These are phyloP conservation scores for Brachyistius frenatus DNA, from an alignment of 2,113 vertebrate species.

Conservation along the genomic window DNA sequence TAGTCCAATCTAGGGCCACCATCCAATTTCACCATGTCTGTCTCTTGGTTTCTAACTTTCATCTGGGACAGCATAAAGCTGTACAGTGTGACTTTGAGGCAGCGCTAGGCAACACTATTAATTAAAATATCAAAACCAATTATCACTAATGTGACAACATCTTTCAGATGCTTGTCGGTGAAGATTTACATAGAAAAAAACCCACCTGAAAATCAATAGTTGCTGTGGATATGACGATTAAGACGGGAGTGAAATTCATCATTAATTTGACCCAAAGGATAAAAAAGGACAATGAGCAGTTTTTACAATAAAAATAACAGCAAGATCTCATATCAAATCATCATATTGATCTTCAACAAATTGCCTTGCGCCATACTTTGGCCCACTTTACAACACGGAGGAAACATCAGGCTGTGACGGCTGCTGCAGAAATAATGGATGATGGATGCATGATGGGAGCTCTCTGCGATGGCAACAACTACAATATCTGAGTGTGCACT, in stretches of 20 bases:
- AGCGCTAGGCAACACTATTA: no score
- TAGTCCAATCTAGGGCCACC: background rate
- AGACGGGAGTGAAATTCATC: background rate
- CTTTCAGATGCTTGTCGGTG: background rate
- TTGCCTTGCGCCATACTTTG: background rate
- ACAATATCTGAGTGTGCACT: constrained; percentile 33
- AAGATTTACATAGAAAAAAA: background rate
- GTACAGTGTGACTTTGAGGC: background rate
- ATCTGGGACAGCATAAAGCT: background rate
- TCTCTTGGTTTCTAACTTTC: background rate
- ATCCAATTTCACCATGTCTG: no score
- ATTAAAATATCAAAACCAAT: background rate
- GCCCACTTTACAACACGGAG: background rate
- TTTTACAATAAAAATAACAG: background rate
- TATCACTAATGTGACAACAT: background rate
- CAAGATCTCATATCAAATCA: background rate
- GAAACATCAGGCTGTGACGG: background rate
- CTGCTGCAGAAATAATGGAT: constrained; percentile 25
- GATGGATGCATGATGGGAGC: constrained; percentile 38
- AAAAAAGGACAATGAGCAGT: no score
- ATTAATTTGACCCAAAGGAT: background rate
- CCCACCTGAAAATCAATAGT: background rate
- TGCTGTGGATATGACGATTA: background rate
- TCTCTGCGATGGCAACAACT: constrained; percentile 23
- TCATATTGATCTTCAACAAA: background rate